These are phyloP conservation scores for Bungarus multicinctus DNA, from an alignment of 2,113 vertebrate species.

Conservation along the genomic window DNA sequence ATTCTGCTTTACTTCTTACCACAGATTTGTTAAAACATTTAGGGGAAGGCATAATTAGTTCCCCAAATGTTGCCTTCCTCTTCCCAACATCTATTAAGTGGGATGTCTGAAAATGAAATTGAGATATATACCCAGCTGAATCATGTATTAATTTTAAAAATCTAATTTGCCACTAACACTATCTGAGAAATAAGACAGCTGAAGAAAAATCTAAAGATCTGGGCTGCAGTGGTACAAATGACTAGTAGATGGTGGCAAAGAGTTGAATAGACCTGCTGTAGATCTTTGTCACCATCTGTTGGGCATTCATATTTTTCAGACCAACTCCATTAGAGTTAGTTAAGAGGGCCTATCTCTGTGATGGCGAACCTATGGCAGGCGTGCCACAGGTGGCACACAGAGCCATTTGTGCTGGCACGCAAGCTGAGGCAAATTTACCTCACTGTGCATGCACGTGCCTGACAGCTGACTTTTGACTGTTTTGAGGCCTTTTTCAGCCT, in stretches of 20 bases:
- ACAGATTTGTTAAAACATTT: neutral
- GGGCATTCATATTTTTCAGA: neutral
- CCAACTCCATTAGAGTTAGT: neutral
- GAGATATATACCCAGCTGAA: neutral
- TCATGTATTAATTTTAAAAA: neutral
- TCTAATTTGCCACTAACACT: neutral
- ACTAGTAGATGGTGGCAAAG: neutral
- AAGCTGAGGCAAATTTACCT: no score
- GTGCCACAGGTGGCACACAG: no score
- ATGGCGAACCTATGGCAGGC: no score
- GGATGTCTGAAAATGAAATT: neutral
- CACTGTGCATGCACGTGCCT: no score
- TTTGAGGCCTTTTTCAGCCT: no score
- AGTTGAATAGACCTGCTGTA: neutral
- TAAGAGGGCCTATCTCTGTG: neutral
- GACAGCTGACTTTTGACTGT: no score
- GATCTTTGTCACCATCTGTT: neutral
- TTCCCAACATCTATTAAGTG: neutral
- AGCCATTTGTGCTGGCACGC: no score
- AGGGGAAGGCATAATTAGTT: neutral
- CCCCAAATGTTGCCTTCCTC: neutral
- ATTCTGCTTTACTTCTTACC: neutral
- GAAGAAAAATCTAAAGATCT: neutral
- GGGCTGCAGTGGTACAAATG: neutral
- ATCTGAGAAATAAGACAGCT: neutral